These are phyloP conservation scores for Trematocara unimaculatum DNA, from an alignment of 2,113 vertebrate species.

Conservation along the genomic window DNA sequence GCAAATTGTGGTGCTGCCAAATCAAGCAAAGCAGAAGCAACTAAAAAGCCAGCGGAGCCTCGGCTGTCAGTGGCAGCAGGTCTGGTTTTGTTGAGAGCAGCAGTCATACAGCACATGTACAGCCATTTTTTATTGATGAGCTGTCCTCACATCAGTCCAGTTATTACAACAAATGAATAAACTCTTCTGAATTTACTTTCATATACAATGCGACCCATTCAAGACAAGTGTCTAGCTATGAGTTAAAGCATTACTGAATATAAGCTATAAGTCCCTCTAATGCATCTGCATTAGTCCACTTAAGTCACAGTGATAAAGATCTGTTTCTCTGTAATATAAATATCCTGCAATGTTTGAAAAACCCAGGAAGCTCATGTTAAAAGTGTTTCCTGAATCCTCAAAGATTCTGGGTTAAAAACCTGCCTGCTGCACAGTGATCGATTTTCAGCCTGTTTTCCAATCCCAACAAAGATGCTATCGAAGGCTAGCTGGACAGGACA, in stretches of 20 bases:
- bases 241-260: neutral
- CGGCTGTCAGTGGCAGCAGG: neutral
- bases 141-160: neutral
- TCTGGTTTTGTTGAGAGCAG: neutral
- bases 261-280: neutral
- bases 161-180: neutral
- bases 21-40: conserved; percentile 20
- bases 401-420: neutral
- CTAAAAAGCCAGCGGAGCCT: neutral
- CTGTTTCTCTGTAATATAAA: neutral
- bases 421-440: neutral
- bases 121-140: neutral
- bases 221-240: neutral
- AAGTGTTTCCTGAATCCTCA: neutral
- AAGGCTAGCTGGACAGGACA: neutral
- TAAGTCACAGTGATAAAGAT: neutral
- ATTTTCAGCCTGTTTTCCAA: neutral
- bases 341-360: neutral
- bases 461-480: neutral
- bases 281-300: neutral
- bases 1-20: conserved; percentile 20
- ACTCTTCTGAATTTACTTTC: neutral
- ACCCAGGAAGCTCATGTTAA: neutral
- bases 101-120: neutral
- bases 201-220: neutral